Base-by-base conservation (phyloP, 2,888 invertebrate species). In the Rotaria macrura region DNA sequence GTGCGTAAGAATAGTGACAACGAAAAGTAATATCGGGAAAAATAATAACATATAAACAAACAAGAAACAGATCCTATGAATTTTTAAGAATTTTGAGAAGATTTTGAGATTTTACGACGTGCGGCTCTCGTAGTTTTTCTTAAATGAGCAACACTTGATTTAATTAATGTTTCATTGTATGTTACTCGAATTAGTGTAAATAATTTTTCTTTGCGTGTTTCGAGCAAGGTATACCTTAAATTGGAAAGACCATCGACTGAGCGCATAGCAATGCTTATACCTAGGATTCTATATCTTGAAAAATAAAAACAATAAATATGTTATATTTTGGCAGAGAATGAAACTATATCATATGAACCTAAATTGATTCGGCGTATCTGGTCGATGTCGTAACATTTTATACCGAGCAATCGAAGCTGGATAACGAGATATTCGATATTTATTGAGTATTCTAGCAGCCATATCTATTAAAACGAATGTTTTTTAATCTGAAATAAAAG, bases 301-400 rank as follows among this genome's bases (percentile, higher is more conserved):
- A 29, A n/a, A 12, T 47, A 12, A 65, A 65, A 2, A 65, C n/a
- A 29, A n/a, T 29, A 29, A 65, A 49, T 12, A 49, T 49, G n/a
- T 29, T n/a, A 5, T 14, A 65, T 29, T n/a, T n/a, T n/a, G n/a
- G n/a, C n/a, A n/a, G 6, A 65, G 0, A 29, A 29, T 65, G 3
- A 65, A 14, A 65, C 14, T 49, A 49, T 49, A 49, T 49, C 14
- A 29, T 65, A 29, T 1, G 12, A 65, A 65, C 65, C 65, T n/a
- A 14, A 12, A 29, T 65, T 65, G 4, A 79, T 79, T 79, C 14
- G 79, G 79, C 4, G 40, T 43, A 74, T 86, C 86, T 84, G 52
- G 84, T 55, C 49, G 54, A 40, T 86, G 86, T 47, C 79, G 49
- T n/a, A 86, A 55, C 86, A 86, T 86, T 47, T 47, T 55, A 86